Conservation (phyloP, 2,888 invertebrate genomes). For the Ptycholaimellus sp. region DNA sequence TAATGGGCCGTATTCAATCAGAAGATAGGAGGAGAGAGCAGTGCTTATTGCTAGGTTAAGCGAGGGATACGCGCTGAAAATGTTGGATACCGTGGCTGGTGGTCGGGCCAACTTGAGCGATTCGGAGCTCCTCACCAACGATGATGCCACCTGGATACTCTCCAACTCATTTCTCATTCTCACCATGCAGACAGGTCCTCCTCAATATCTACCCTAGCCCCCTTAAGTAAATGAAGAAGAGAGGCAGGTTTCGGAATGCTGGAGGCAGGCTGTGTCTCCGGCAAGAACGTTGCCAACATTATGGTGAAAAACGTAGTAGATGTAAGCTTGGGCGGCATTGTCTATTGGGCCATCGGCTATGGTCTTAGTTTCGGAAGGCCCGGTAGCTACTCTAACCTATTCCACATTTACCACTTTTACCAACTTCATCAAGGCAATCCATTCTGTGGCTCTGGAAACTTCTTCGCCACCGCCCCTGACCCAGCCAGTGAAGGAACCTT, state of each 20-base stretch:
- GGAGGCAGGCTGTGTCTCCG: constrained; percentile 58
- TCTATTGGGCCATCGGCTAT: neutral
- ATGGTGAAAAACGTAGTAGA: constrained; percentile 89
- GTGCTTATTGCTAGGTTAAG: too few species aligned
- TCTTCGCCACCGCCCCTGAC: neutral
- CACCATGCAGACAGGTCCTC: constrained; percentile 28
- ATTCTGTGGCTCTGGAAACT: neutral
- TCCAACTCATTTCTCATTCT: constrained; percentile 25
- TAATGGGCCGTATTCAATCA: too few species aligned
- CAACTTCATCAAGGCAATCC: too few species aligned
- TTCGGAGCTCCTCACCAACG: constrained; percentile 4
- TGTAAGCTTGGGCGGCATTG: constrained; percentile 43
- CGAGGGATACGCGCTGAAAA: too few species aligned
- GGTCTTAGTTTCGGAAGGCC: neutral
- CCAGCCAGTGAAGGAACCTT: neutral
- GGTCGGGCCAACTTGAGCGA: too few species aligned
- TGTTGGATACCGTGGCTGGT: too few species aligned
- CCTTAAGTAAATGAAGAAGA: too few species aligned
- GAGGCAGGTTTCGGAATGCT: constrained; percentile 82
- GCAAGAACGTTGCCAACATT: constrained; percentile 69
- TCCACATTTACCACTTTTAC: too few species aligned
- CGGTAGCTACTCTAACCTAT: too few species aligned
- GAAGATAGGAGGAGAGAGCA: too few species aligned
- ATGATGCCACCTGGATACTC: constrained; percentile 6
- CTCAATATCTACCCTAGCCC: too few species aligned